Base-by-base conservation (phyloP, 2,797 vertebrate species). In the Amblyopsis hoosieri region DNA sequence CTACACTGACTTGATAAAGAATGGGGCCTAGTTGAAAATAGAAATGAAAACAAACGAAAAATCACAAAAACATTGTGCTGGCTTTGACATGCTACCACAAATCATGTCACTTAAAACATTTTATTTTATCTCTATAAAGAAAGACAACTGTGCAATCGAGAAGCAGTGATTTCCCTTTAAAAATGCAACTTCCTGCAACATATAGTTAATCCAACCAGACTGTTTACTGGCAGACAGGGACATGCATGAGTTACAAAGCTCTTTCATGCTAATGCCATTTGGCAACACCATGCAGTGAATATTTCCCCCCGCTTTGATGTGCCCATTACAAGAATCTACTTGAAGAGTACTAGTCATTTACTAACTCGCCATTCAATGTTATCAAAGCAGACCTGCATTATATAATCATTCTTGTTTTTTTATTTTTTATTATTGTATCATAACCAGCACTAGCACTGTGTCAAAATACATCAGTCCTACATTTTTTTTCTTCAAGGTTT, bases 281-380 rank as follows among this genome's bases (percentile, higher is more conserved):
- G 82, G 85, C 86, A 87, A 78, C 72, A 53, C 10, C 4, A 66
- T 23, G 65, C 74, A 57, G 69, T 55, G 77, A 77, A 87, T 79
- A 74, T 81, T 85, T 75, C 62, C 71, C 66, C 58, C 60, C 57
- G 70, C 85, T 90, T 87, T 88, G 83, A 90, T 87, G 86, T 86
- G 81, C 81, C 85, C 76, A 84, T 89, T 86, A 85, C 75, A 75
- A 83, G 73, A 84, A 77, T 86, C 78, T 80, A 82, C 76, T 17
- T 17, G 17, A 17, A 67, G 48, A 80, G 77, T 65, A 64, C 69
- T 72, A 65, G 64, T 74, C 62, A 83, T 84, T 88, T 82, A 69
- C 74, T 73, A 81, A 59, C 60, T 76, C 74, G 58, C 54, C 76
- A 80, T 84, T 82, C 75, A 64, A 59, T 66, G 13, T 80, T 74